phyloP scores from a whole-genome alignment of 2,113 vertebrate species.

The Cariama cristata region DNA sequence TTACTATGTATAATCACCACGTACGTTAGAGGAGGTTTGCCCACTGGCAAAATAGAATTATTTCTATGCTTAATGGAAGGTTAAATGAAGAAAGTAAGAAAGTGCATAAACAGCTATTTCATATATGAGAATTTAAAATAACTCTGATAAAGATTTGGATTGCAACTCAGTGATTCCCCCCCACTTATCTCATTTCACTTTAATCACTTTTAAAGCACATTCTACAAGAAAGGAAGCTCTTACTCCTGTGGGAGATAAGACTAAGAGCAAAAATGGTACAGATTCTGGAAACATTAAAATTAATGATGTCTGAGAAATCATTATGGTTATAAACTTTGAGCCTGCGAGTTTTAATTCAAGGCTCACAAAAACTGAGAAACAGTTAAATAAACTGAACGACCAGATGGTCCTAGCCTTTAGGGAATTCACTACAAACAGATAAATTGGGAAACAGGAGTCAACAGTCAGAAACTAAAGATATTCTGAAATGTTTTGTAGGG shows the following conservation, averaged over 20 bases:
- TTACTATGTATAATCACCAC: background rate
- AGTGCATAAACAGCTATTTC: background rate
- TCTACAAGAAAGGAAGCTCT: conserved; percentile 3
- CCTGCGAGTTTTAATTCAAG: conserved; percentile 54
- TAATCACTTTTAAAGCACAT: conserved; percentile 13
- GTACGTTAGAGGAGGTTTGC: background rate
- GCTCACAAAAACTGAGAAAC: conserved; percentile 44
- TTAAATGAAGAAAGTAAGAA: background rate
- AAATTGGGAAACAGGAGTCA: conserved; percentile 39
- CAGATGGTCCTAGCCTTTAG: conserved; percentile 64
- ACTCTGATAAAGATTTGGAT: background rate
- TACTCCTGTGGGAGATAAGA: conserved; percentile 23
- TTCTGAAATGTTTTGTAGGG: conserved; percentile 41
- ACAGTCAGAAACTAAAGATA: conserved; percentile 44
- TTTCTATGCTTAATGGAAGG: conserved; percentile 8
- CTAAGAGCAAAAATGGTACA: conserved; percentile 48
- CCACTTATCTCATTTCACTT: background rate
- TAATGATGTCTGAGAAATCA: conserved; percentile 62
- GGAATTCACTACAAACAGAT: conserved; percentile 53
- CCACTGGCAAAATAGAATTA: background rate
- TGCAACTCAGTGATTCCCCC: background rate
- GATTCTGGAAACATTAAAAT: conserved; percentile 63
- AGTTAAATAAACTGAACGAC: conserved; percentile 61
- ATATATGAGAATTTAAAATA: background rate
- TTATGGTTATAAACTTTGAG: conserved; percentile 40